phyloP scores from a whole-genome alignment of 2,888 invertebrate species.

The Harpalus rubripes region DNA sequence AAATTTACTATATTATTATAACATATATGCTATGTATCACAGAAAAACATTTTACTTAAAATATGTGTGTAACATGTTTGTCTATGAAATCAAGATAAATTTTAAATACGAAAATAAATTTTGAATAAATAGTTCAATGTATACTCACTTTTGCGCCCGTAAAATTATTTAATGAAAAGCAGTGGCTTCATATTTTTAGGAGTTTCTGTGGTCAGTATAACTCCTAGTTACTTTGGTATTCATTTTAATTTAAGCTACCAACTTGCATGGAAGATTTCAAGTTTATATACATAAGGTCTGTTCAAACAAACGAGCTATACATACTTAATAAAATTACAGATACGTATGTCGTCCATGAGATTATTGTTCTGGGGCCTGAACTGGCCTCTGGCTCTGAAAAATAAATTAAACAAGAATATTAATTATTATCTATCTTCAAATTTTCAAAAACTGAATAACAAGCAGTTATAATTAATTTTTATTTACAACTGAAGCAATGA shows the following conservation, averaged over 20 bases:
- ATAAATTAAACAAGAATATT: conserved; percentile 7
- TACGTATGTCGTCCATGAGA: conserved; percentile 67
- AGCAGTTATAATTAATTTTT: no score
- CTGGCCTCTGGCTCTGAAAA: conserved; percentile 53
- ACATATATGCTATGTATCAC: conserved; percentile 36
- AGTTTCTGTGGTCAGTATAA: conserved; percentile 37
- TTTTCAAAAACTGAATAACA: not conserved
- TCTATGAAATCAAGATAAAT: conserved; percentile 26
- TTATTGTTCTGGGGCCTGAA: conserved; percentile 40
- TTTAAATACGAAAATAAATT: conserved; percentile 46
- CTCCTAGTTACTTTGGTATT: conserved; percentile 71
- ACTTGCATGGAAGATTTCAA: conserved; percentile 72
- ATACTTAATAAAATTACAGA: conserved; percentile 71
- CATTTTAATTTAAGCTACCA: conserved; percentile 73
- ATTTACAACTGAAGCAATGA: no score
- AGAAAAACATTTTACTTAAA: conserved; percentile 54
- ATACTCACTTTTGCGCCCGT: conserved; percentile 18
- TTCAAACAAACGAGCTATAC: conserved; percentile 70
- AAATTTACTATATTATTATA: conserved; percentile 10
- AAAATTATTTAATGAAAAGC: conserved; percentile 56
- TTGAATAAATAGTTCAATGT: conserved; percentile 34
- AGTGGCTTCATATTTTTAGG: conserved; percentile 50
- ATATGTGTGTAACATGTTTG: conserved; percentile 38
- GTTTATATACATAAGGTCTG: conserved; percentile 68
- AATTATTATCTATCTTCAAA: not conserved